Evolutionary conservation across 2,888 invertebrate genomes (phyloP), one percentile per base, ranked within the genome.

Genomic region (Biston betularia): DNA sequence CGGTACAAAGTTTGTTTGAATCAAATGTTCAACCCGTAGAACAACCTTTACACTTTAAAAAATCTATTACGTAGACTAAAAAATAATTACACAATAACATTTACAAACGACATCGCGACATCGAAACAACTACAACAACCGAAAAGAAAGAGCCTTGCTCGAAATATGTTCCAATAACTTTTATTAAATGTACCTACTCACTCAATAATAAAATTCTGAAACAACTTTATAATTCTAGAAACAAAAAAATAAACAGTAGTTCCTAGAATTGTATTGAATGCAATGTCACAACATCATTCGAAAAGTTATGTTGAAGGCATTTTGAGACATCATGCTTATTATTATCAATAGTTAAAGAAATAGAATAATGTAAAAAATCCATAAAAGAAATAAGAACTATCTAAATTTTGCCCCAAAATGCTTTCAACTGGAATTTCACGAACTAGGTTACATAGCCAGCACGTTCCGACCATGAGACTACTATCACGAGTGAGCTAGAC

Each of bases 401-500:
- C 3, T 11, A 11, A 5, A n/a, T 34, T 50, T 35, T n/a, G 35
- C n/a, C 35, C 34, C 50, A 35, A 52, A 52, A 35, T 35, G 35
- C 52, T n/a, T 35, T 52, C 35, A 52, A 52, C 8, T 35, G 50
- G n/a, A 52, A 52, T 52, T 52, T 14, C 14, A 52, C n/a, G 35
- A 35, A 9, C 6, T 38, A 53, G 15, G 15, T 53, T 0, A 15
- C 38, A 14, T 15, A 38, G 10, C 14, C 38, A 50, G 6, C 12
- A 15, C 4, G 12, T 6, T 34, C 34, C 12, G 10, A 50, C 7
- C n/a, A 50, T 8, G 6, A 45, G n/a, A 3, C 5, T n/a, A 45
- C 45, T 45, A n/a, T 6, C n/a, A 45, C 14, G 14, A 45, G 6
- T 14, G n/a, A 45, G 14, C 14, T 6, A 14, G 45, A 8, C 45